A percentile compares a stretch with the other conserved stretches of the same genome.
Evolutionary conservation across 2,888 invertebrate species (phyloP).

Genomic region (Theodoxus fluviatilis): DNA sequence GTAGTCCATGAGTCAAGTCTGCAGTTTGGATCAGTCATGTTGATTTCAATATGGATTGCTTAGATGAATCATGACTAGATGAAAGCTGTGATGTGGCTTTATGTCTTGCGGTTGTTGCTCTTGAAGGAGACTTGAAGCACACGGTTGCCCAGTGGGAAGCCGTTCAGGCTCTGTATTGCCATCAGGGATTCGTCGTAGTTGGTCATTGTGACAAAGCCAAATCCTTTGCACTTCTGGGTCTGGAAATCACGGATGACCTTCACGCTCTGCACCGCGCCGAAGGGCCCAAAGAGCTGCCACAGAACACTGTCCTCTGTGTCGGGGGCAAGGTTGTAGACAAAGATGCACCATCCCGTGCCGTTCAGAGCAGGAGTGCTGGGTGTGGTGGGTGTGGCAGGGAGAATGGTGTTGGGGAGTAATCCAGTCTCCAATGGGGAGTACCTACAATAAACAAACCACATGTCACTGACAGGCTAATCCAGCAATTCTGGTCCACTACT

Average conservation of each 20-base stretch:
- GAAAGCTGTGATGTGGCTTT: constrained; percentile 25
- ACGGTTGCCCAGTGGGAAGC: constrained; percentile 92
- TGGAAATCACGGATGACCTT: constrained; percentile 95
- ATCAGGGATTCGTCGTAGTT: constrained; percentile 96
- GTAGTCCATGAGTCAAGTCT: no score
- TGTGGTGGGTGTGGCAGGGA: constrained; percentile 48
- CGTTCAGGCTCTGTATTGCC: constrained; percentile 94
- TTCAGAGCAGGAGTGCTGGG: constrained; percentile 46
- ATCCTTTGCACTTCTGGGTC: constrained; percentile 97
- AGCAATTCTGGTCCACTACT: no score
- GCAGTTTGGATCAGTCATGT: constrained; percentile 23
- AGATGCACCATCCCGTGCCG: constrained; percentile 83
- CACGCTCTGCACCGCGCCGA: constrained; percentile 95
- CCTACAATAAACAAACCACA: no score
- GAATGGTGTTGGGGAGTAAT: constrained; percentile 56
- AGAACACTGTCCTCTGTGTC: constrained; percentile 90
- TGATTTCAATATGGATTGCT: constrained; percentile 22
- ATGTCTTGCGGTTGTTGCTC: constrained; percentile 73
- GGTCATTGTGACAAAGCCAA: constrained; percentile 98
- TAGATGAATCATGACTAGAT: constrained; percentile 28
- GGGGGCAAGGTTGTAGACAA: constrained; percentile 90
- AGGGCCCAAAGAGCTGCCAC: constrained; percentile 95
- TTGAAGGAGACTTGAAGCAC: constrained; percentile 98
- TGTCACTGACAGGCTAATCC: no score
- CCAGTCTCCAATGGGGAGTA: constrained; percentile 63